Base-by-base conservation (phyloP, 2,888 invertebrate genomes). In the Aspidiotus rigidus region DNA sequence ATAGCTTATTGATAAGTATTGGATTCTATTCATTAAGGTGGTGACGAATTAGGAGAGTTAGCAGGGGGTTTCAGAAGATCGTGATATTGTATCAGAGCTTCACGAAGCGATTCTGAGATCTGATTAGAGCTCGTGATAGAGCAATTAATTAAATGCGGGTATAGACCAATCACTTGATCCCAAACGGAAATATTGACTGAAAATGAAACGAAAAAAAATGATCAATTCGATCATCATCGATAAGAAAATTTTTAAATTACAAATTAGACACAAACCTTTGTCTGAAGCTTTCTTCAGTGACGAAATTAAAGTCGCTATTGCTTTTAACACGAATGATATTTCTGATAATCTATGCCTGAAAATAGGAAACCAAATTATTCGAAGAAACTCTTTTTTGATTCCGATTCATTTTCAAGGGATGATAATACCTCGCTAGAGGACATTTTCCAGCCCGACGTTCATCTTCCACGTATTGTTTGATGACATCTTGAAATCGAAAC, bases 251-350 rank as follows among this genome's bases (percentile, higher is more conserved):
- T 16, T 1, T 15, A 7, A 40, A 60, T 10, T 39, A 55, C 7
- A 61, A 11, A 15, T 11, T 53, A 7, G 28, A 16, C 15, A 72
- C 72, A 76, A 81, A 89, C 89, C 87, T 83, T 93, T 93, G 69
- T 87, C 87, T 16, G 93, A 90, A 54, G 94, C 93, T 76, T 90
- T 92, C 79, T 95, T 94, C 83, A 97, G 86, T 6, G 95, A 93
- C 64, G 90, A 86, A 7, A 95, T 87, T 57, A 97, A 81, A 0
- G 96, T 95, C 44, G 94, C 91, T 69, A 96, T 87, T 69, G 96
- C 96, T 79, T 95, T 93, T 69, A 97, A 79, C 40, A 96, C 96
- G 79, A 96, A 96, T 62, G 94, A 93, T 79, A 97, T 93, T 81
- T 97, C 96, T 5, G 95, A 93, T 72, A 96, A 82, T 72, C 95